Evolutionary conservation across 2,888 invertebrate species (phyloP).

Genomic region (Keiferia lycopersicella): DNA sequence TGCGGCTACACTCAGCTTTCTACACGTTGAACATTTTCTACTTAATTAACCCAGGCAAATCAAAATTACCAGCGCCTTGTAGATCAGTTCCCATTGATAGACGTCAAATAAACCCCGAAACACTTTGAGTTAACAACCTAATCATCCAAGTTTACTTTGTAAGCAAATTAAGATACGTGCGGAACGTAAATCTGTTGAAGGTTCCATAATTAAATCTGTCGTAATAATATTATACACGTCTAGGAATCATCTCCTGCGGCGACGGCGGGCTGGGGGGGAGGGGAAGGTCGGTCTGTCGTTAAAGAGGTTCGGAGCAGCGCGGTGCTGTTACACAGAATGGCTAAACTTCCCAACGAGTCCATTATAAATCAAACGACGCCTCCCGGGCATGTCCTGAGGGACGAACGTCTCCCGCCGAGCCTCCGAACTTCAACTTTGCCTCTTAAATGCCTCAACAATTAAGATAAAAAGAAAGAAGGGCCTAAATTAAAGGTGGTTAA

Average conservation of each 20-base stretch:
- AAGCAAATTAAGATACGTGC: slow-evolving; percentile 65
- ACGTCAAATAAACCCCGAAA: slow-evolving; percentile 3
- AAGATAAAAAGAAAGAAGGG: slow-evolving; percentile 80
- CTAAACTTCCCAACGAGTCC: slow-evolving; percentile 80
- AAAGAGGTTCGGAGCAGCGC: slow-evolving; percentile 75
- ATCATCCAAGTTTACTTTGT: slow-evolving; percentile 46
- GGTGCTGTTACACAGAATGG: slow-evolving; percentile 66
- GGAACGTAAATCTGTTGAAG: slow-evolving; percentile 32
- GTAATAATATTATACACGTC: slow-evolving; percentile 81
- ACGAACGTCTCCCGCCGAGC: slow-evolving; percentile 71
- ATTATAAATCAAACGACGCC: slow-evolving; percentile 82
- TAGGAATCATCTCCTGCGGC: slow-evolving; percentile 80
- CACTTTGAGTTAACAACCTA: slow-evolving; percentile 12
- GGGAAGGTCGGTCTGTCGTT: slow-evolving; percentile 70
- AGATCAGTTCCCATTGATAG: background rate
- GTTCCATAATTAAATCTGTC: slow-evolving; percentile 80
- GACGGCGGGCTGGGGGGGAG: slow-evolving; percentile 44
- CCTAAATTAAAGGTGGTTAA: slow-evolving; percentile 79
- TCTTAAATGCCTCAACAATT: slow-evolving; percentile 79
- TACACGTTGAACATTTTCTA: background rate
- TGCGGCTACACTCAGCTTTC: slow-evolving; percentile 18
- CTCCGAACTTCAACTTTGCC: slow-evolving; percentile 75
- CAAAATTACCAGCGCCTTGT: background rate
- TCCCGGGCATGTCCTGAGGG: slow-evolving; percentile 79
- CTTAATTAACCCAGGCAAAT: background rate